Evolutionary conservation across 2,113 vertebrate species (phyloP), one percentile per base, ranked within the genome.

Genomic region (Tichodroma muraria): DNA sequence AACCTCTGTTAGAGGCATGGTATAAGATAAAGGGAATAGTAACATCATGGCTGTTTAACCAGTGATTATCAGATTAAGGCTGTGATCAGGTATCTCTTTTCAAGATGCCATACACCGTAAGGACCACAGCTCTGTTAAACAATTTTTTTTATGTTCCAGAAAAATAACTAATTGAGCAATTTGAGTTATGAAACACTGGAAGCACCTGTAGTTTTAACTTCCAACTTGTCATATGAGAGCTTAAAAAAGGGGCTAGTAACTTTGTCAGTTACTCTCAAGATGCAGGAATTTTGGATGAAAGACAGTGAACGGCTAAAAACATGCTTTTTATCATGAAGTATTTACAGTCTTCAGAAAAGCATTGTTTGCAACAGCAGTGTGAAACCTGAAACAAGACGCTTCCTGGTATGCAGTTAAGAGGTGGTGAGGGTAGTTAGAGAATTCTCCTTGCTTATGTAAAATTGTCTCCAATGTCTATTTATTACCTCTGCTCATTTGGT

Each of bases 1-100:
- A 88, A 83, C 76, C 90, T 88, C 85, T 93, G 56, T 63, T 80
- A 59, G 64, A 90, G 44, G 21, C 56, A 60, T 47, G 72, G 68
- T 86, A 16, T 44, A 18, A 90, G 63, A 88, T 82, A n/a, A 35
- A 92, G 42, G 14, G 47, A 75, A 47, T 54, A 77, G 68, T 61
- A 76, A 20, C 68, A 65, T 88, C 45, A 20, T 44, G 75, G 57
- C 50, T 87, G 40, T 88, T 91, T 25, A 89, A 64, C 38, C 50
- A 65, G 33, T 40, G 82, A 33, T 19, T 61, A 45, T 80, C 1
- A 4, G n/a, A 27, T 15, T 28, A 31, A 80, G 54, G 19, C 54
- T 47, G 56, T 63, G 27, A n/a, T 77, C 14, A 31, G 63, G 25
- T 57, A 27, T 66, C 27, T 33, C 8, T 81, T 31, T 70, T 63